Evolutionary conservation across 1,140 invertebrate genomes (phyloP).

Genomic region (Zaprionus africanus): DNA sequence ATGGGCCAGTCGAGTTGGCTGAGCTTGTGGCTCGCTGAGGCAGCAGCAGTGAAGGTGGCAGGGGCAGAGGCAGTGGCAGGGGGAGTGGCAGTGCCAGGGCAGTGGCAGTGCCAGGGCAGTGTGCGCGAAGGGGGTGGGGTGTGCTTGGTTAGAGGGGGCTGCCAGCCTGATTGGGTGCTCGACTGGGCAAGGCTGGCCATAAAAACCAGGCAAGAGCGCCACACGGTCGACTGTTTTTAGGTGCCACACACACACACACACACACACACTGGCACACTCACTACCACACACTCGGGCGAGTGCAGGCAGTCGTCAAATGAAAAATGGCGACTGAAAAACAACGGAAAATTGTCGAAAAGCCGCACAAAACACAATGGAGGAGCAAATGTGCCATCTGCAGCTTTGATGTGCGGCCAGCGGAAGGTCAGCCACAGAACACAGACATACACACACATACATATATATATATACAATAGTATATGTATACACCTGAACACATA

Average conservation of each 20-base stretch:
- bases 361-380: conserved; percentile 22
- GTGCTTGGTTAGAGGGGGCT: not conserved
- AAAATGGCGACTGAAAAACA: conserved; percentile 70
- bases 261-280: conserved; percentile 14
- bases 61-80: not conserved
- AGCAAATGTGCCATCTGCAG: conserved; percentile 36
- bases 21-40: conserved; percentile 6
- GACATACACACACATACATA: conserved; percentile 11
- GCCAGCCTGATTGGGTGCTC: conserved; percentile 20
- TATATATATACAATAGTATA: not conserved
- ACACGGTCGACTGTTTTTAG: conserved; percentile 77
- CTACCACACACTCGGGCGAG: conserved; percentile 18
- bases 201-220: conserved; percentile 74
- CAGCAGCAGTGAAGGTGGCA: not conserved
- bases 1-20: conserved; percentile 45
- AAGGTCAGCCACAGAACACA: conserved; percentile 37
- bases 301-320: conserved; percentile 47
- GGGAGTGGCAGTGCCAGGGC: too few relatives aligned
- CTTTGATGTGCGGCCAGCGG: conserved; percentile 51
- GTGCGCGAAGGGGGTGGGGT: not conserved
- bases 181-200: conserved; percentile 57
- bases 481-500: not conserved
- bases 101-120: not conserved
- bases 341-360: conserved; percentile 54
- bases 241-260: conserved; percentile 52